Base-by-base conservation (phyloP, 2,888 invertebrate species). In the Pristionchus arcanus region DNA sequence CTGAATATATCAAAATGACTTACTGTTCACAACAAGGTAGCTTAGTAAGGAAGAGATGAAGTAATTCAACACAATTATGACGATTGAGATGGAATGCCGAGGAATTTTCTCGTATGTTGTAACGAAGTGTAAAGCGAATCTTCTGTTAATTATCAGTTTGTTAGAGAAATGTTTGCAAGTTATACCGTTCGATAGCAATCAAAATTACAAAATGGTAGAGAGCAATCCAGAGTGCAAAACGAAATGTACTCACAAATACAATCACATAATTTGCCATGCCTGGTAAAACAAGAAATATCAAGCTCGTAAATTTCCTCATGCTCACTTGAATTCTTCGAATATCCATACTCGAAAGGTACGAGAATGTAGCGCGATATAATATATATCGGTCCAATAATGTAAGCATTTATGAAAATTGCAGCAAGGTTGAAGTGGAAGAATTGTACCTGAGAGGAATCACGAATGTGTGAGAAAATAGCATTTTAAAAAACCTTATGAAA, bases 381-480 rank as follows among this genome's bases (percentile, higher is more conserved):
- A 77, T 42, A 77, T 3, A 42, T 16, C 3, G 37, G 4, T 21
- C 42, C 77, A 11, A 77, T 77, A 5, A 77, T 4, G 21, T 19
- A 77, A 11, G 42, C 19, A 21, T 77, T 21, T 7, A 77, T 4
- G 16, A 16, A 42, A 37, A 77, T 37, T 3, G 25, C 77, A 42
- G 77, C 42, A 37, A 77, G 77, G 21, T 77, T 77, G n/a, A 77
- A 37, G 13, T 77, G 77, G 77, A 77, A 77, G 21, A 25, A 77
- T 42, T 77, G 19, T 9, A 77, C 74, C 74, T 74, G n/a, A 42
- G 28, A 34, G 13, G 28, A 16, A 13, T 31, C 34, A 13, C 13
- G 34, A 13, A 9, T 21, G 13, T 4, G 25, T 37, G 4, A 5
- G 4, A 19, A 15, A 55, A 19, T 4, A 15, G 2, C 11, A 53